Evolutionary conservation across 2,888 invertebrate species (phyloP).

Genomic region (Chalcosyrphus nemorum): DNA sequence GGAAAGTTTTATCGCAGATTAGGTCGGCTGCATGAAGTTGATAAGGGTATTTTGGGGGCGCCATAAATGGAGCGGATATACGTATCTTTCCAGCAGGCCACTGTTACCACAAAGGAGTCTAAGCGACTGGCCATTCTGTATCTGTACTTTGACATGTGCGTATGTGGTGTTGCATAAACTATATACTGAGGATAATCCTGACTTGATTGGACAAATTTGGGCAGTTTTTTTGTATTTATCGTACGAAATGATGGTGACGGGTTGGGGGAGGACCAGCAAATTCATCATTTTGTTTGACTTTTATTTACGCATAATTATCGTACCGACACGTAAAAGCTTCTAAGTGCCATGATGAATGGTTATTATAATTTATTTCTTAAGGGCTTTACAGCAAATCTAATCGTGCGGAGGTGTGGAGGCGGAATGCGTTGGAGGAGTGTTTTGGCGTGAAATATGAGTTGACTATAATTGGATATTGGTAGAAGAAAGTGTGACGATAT

Average conservation of each 20-base stretch:
- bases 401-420: too few species aligned
- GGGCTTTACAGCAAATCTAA: background rate
- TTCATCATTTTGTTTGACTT: conserved; percentile 51
- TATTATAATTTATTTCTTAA: conserved; percentile 14
- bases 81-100: background rate
- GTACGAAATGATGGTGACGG: background rate
- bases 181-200: conserved; percentile 35
- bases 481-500: too few species aligned
- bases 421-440: too few species aligned
- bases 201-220: conserved; percentile 18
- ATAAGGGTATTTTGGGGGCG: conserved; percentile 32
- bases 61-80: conserved; percentile 6
- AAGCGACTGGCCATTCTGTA: conserved; percentile 10
- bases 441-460: too few species aligned
- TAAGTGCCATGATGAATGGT: conserved; percentile 26
- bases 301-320: conserved; percentile 50
- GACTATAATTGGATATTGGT: too few species aligned
- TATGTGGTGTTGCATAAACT: conserved; percentile 25
- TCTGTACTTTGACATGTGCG: background rate
- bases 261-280: background rate
- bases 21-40: conserved; percentile 30
- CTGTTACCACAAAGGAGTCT: background rate
- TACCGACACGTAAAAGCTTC: conserved; percentile 40
- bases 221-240: too few species aligned
- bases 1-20: conserved; percentile 41